Percentiles rank a stretch among this genome's conserved stretches.
phyloP scores from a whole-genome alignment of 2,113 vertebrate genomes.

The Colius striatus region DNA sequence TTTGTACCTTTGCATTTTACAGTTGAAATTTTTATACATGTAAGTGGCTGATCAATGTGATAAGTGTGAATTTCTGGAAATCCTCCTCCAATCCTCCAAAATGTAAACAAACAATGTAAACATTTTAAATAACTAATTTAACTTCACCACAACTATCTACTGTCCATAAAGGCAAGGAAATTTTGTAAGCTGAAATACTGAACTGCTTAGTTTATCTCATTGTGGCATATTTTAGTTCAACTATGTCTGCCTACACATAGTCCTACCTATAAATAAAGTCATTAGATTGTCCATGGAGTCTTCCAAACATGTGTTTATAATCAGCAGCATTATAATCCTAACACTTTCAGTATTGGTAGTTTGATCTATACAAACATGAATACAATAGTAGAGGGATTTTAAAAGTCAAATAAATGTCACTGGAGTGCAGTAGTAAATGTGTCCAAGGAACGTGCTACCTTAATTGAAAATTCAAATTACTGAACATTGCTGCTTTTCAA shows the following conservation, averaged over 20 bases:
- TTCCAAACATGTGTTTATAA: conserved; percentile 39
- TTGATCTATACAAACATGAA: conserved; percentile 59
- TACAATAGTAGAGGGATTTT: conserved; percentile 61
- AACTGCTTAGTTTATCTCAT: background rate
- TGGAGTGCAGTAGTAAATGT: conserved; percentile 56
- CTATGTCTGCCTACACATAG: background rate
- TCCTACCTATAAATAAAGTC: conserved; percentile 36
- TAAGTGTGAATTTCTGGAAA: background rate
- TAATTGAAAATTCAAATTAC: conserved; percentile 75
- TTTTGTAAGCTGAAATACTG: background rate
- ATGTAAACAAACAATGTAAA: background rate
- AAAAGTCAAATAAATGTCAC: conserved; percentile 72
- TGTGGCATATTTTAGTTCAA: background rate
- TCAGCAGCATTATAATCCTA: conserved; percentile 33
- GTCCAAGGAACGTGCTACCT: conserved; percentile 50
- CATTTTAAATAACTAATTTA: background rate
- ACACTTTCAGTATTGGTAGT: conserved; percentile 32
- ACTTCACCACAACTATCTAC: background rate
- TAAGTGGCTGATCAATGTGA: background rate
- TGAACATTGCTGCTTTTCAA: conserved; percentile 52
- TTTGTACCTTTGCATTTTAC: background rate
- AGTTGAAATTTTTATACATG: background rate
- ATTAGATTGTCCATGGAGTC: conserved; percentile 14
- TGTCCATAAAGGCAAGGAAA: background rate
- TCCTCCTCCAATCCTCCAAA: background rate